Evolutionary conservation across 2,797 vertebrate genomes (phyloP).

Genomic region (Silurus aristotelis): DNA sequence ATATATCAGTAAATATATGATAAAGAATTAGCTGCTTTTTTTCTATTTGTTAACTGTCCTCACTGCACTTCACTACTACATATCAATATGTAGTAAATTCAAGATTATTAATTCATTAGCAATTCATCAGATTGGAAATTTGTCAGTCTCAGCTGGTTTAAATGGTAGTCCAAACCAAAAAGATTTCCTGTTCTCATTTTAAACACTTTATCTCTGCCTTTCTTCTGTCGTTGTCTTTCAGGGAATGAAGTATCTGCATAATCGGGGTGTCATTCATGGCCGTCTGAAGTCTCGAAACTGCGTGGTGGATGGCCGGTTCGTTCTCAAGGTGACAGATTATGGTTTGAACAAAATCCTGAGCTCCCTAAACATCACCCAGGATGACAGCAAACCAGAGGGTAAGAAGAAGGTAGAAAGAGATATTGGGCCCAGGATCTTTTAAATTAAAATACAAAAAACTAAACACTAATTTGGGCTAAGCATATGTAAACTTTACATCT

Average conservation of each 20-base stretch:
- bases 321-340: conserved; percentile 92
- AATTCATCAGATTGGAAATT: not conserved
- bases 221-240: conserved; percentile 52
- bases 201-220: not conserved
- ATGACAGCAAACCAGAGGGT: conserved; percentile 77
- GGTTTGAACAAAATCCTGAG: conserved; percentile 81
- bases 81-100: too few species aligned
- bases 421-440: not conserved
- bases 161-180: not conserved
- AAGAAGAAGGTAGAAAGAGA: conserved; percentile 38
- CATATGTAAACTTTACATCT: not conserved
- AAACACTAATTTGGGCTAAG: not conserved
- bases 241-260: conserved; percentile 90
- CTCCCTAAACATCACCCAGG: conserved; percentile 67
- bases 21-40: too few species aligned
- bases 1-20: too few species aligned
- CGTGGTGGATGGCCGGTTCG: conserved; percentile 91
- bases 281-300: conserved; percentile 93
- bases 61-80: too few species aligned
- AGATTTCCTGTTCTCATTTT: not conserved
- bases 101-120: too few species aligned
- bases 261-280: conserved; percentile 82
- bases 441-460: not conserved
- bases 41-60: too few species aligned
- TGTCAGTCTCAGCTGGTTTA: not conserved